phyloP scores from a whole-genome alignment of 1,140 invertebrate species.

The Lepidotrigona ventralis region DNA sequence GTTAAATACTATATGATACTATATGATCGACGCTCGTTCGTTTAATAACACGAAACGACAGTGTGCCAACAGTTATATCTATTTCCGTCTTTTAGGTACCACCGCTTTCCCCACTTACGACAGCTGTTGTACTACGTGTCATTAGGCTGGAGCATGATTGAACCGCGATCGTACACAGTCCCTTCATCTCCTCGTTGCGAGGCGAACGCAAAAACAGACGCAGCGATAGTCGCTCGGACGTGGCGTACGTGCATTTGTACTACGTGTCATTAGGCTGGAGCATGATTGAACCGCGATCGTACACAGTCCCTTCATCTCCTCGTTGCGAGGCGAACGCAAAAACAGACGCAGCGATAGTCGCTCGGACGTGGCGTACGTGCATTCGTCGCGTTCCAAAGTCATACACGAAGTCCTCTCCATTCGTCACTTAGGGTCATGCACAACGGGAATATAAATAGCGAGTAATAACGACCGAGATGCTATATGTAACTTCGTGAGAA shows the following conservation, averaged over 20 bases:
- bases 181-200: slow-evolving; percentile 8
- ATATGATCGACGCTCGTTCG: background rate
- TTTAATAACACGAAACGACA: background rate
- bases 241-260: background rate
- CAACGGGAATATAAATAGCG: slow-evolving; percentile 27
- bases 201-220: background rate
- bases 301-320: slow-evolving; percentile 4
- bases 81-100: slow-evolving; percentile 39
- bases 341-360: background rate
- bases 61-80: slow-evolving; percentile 2
- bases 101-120: slow-evolving; percentile 16
- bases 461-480: background rate
- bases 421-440: background rate
- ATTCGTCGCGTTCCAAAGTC: slow-evolving; percentile 17
- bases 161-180: background rate
- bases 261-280: background rate
- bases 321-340: background rate
- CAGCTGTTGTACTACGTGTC: background rate
- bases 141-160: background rate
- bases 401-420: background rate
- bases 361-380: background rate
- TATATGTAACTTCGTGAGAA: background rate
- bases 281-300: background rate
- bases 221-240: slow-evolving; percentile 5
- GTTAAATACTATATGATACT: no score